phyloP scores from a whole-genome alignment of 2,888 invertebrate species.

The Diaperis boleti region DNA sequence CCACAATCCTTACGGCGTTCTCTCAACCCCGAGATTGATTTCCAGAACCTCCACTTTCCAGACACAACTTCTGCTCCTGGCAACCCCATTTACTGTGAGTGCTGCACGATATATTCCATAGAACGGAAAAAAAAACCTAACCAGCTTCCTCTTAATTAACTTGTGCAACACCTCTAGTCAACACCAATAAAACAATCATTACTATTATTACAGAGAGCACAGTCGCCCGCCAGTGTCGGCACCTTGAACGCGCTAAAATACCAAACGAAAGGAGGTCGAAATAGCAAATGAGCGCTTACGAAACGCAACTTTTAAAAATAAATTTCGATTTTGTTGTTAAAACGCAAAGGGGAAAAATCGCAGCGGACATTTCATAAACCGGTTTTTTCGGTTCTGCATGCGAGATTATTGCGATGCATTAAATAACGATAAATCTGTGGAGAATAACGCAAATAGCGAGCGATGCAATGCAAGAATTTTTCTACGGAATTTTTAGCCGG shows the following conservation, averaged over 20 bases:
- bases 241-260: background rate
- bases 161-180: background rate
- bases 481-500: constrained; percentile 1
- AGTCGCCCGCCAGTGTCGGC: background rate
- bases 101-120: no score
- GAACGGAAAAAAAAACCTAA: no score
- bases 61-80: no score
- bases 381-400: constrained; percentile 7
- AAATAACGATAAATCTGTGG: constrained; percentile 14
- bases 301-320: constrained; percentile 4
- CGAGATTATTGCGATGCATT: background rate
- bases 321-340: constrained; percentile 12
- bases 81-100: no score
- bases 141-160: background rate
- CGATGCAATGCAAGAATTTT: constrained; percentile 5
- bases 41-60: no score
- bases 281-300: background rate
- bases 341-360: background rate
- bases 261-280: constrained; percentile 7
- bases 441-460: background rate
- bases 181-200: background rate
- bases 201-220: background rate
- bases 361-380: background rate
- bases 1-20: no score
- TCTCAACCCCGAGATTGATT: no score